Conservation (phyloP, 2,888 invertebrate species). For the Bugulina stolonifera region DNA sequence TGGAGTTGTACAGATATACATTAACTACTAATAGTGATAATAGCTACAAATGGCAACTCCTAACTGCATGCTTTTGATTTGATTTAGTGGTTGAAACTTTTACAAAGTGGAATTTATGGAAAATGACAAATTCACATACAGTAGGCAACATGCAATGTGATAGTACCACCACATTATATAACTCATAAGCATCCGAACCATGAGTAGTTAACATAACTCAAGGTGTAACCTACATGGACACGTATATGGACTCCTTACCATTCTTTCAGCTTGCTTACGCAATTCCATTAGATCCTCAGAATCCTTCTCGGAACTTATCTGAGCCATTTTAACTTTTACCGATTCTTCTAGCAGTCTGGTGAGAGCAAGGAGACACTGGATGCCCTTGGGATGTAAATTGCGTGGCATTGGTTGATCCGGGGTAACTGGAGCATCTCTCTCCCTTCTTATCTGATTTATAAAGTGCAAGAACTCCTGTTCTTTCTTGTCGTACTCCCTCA, state of each 20-base stretch:
- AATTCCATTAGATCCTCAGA: neutral
- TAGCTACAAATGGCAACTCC: no score
- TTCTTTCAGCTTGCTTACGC: conserved; percentile 17
- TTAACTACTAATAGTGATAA: no score
- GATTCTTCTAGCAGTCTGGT: neutral
- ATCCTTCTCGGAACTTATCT: conserved; percentile 1
- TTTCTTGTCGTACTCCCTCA: neutral
- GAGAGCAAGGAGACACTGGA: conserved; percentile 15
- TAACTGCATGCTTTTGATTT: no score
- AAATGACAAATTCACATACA: no score
- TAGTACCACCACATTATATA: neutral
- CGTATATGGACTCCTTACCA: no score
- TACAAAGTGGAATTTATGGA: no score
- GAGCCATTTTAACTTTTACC: neutral
- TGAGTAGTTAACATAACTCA: neutral
- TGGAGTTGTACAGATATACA: no score
- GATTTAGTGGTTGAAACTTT: no score
- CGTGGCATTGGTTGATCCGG: neutral
- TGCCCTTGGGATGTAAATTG: neutral
- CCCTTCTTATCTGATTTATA: conserved; percentile 4
- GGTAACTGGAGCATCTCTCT: neutral
- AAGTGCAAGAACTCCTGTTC: conserved; percentile 20
- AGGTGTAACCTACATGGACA: no score
- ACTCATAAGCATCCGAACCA: neutral
- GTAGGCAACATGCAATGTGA: no score